Base-by-base conservation (phyloP, 2,113 vertebrate genomes). In the Megaleporinus macrocephalus region DNA sequence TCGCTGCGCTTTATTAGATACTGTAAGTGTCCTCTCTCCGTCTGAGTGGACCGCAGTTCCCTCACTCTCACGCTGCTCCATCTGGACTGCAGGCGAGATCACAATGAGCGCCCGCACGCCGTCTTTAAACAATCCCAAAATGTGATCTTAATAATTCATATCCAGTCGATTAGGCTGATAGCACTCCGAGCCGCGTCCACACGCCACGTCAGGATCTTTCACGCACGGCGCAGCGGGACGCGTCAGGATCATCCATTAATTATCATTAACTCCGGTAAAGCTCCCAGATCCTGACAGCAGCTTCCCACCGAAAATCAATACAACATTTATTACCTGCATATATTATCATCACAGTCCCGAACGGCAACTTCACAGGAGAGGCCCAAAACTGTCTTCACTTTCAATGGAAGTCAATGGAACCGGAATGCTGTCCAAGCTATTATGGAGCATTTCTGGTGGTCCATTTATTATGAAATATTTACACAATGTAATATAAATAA, bases 81-180 rank as follows among this genome's bases (percentile, higher is more conserved):
- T 44, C 41, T 44, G 41, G 41, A 11, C 49, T 1, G 49, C 49
- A 18, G 49, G 0, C 24, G 13, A 27, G 11, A 62, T 24, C 16
- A 62, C 59, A 62, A 1, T 62, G n/a, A 62, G 41, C n/a, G 27
- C 6, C 59, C 27, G 2, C n/a, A 13, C 59, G 22, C 22, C 1
- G 5, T 20, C 65, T 68, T 20, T 20, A 68, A 76, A 76, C 26
- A 12, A 26, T 53, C 18, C 79, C 53, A 82, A 85, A 85, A 85
- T 85, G 84, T 24, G 30, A 47, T 49, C 18, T 62, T 82, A 85
- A 85, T 85, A 85, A 82, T 79, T 85, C 78, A 82, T 20, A 36
- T 68, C 14, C 81, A 79, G 80, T 68, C 76, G 80, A 82, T 85
- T 75, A 79, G 72, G 71, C 69, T 65, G 73, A 78, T 79, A 76